Evolutionary conservation across 2,888 invertebrate species (phyloP).

Genomic region (Scaptomyza cyrtandrae): DNA sequence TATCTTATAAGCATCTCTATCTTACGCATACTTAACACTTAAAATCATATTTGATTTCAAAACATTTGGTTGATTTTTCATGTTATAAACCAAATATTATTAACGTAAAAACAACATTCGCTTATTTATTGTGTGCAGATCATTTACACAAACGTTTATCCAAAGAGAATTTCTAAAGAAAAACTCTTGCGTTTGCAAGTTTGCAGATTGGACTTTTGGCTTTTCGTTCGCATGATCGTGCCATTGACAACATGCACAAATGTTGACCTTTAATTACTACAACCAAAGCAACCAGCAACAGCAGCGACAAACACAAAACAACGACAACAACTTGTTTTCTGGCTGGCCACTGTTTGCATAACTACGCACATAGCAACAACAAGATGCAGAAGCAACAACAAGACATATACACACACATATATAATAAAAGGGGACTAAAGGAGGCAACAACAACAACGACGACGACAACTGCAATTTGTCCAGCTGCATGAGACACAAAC

Average conservation of each 20-base stretch:
- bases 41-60: too few relatives aligned
- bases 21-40: too few relatives aligned
- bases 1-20: background rate
- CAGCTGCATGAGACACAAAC: constrained; percentile 71
- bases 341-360: constrained; percentile 77
- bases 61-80: too few relatives aligned
- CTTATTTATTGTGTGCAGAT: background rate
- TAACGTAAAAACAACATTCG: background rate
- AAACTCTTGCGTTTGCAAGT: constrained; percentile 9
- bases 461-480: constrained; percentile 81
- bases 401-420: constrained; percentile 23
- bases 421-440: constrained; percentile 55
- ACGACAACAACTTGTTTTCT: constrained; percentile 68
- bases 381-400: constrained; percentile 32
- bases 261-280: constrained; percentile 82
- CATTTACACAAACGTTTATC: background rate
- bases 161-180: constrained; percentile 1
- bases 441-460: constrained; percentile 54
- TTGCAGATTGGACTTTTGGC: constrained; percentile 22
- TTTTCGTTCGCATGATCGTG: constrained; percentile 53
- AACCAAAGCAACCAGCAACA: constrained; percentile 49
- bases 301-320: constrained; percentile 59
- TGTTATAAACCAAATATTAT: background rate
- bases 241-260: constrained; percentile 79
- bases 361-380: constrained; percentile 71